Percentiles rank a stretch among this genome's conserved stretches.
These are phyloP conservation scores for Acipenser ruthenus DNA, from an alignment of 2,797 vertebrate genomes.

Conservation along the genomic window DNA sequence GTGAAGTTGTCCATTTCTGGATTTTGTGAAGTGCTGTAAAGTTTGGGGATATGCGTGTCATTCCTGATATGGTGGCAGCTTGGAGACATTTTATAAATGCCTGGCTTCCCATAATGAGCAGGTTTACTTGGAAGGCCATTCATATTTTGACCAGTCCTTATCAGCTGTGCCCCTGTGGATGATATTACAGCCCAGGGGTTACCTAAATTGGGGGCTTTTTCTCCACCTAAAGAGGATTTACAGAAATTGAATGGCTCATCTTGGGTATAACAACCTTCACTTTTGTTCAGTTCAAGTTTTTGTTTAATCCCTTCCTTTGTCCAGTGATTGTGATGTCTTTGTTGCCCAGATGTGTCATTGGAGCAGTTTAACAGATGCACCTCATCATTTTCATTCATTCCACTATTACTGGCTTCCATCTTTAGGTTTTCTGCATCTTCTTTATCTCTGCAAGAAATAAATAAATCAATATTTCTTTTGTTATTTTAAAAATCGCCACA, in stretches of 20 bases:
- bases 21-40: conserved; percentile 52
- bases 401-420: conserved; percentile 5
- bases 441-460: too few species aligned
- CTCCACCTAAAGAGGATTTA: conserved; percentile 50
- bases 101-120: conserved; percentile 58
- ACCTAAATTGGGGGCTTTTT: conserved; percentile 51
- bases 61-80: conserved; percentile 51
- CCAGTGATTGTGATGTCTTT: conserved; percentile 65
- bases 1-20: conserved; percentile 52
- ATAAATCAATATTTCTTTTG: too few species aligned
- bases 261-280: conserved; percentile 51
- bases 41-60: conserved; percentile 53
- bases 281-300: conserved; percentile 17
- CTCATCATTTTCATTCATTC: conserved; percentile 57
- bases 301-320: conserved; percentile 66
- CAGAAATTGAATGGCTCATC: conserved; percentile 62
- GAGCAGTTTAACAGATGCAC: conserved; percentile 48
- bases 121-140: conserved; percentile 47
- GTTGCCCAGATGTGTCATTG: conserved; percentile 44
- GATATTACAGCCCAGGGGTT: conserved; percentile 52
- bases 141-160: conserved; percentile 42
- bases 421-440: too few species aligned
- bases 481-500: too few species aligned
- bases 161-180: conserved; percentile 37
- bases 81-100: conserved; percentile 51